A percentile compares a stretch with the other conserved stretches of the same genome.
These are phyloP conservation scores for Dreissena rostriformis DNA, from an alignment of 1,140 invertebrate species.

Conservation along the genomic window DNA sequence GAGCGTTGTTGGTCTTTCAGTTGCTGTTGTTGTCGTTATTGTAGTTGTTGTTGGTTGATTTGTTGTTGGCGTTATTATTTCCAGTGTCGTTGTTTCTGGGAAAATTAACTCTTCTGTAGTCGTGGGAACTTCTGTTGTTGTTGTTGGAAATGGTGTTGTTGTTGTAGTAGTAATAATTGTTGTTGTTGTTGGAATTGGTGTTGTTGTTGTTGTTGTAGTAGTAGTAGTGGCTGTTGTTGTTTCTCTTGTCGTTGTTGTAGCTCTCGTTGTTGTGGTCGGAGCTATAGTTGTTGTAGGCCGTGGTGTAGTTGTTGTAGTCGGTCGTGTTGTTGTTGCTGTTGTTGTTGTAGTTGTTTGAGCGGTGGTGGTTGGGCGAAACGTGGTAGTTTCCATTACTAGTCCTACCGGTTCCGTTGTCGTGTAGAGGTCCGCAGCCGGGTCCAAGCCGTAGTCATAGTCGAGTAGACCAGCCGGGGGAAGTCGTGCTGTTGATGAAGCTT, in stretches of 20 bases:
- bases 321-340: background rate
- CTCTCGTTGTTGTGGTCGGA: background rate
- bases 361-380: background rate
- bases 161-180: slow-evolving; percentile 25
- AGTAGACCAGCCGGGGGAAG: background rate
- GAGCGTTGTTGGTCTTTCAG: background rate
- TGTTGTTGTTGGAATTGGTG: slow-evolving; percentile 11
- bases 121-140: background rate
- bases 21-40: slow-evolving; percentile 6
- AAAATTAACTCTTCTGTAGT: background rate
- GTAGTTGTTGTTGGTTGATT: slow-evolving; percentile 3
- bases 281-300: slow-evolving; percentile 1
- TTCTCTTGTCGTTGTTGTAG: background rate
- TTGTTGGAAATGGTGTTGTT: slow-evolving; percentile 7
- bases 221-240: slow-evolving; percentile 28
- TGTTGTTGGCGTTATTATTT: slow-evolving; percentile 15
- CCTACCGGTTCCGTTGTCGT: background rate
- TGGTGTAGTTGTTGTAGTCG: background rate
- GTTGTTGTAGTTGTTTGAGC: background rate
- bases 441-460: too few species aligned
- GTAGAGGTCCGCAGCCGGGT: background rate
- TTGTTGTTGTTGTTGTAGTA: slow-evolving; percentile 1
- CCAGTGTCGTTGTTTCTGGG: slow-evolving; percentile 1
- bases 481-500: background rate
- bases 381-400: background rate